Evolutionary conservation across 2,113 vertebrate species (phyloP).

Genomic region (Chloroceryle aenea): DNA sequence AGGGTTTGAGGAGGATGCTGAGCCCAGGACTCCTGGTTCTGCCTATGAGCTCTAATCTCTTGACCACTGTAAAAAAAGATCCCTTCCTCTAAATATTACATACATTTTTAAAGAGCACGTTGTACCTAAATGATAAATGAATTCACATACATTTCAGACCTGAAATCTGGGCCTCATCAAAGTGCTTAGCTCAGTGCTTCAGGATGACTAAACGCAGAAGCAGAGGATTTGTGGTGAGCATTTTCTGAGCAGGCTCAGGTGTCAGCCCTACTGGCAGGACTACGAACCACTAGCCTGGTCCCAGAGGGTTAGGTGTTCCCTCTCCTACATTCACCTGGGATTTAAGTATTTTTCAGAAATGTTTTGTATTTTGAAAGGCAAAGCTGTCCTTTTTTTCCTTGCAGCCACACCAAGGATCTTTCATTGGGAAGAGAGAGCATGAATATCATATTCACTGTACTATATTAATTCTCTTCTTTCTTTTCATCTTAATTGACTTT

Average conservation of each 20-base stretch:
- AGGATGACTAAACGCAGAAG: not conserved
- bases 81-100: not conserved
- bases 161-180: not conserved
- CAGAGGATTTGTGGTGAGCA: not conserved
- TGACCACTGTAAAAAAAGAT: not conserved
- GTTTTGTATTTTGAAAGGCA: not conserved
- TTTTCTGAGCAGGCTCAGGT: not conserved
- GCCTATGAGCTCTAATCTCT: not conserved
- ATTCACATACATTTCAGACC: not conserved
- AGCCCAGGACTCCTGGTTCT: not conserved
- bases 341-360: not conserved
- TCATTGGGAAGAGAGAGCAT: not conserved
- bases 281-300: not conserved
- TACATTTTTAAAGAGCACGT: not conserved
- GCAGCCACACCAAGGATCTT: not conserved
- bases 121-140: not conserved
- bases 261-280: not conserved
- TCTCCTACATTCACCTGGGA: not conserved
- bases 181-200: not conserved
- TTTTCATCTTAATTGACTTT: not conserved
- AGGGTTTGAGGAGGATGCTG: not conserved
- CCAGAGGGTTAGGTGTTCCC: not conserved
- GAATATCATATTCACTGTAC: not conserved
- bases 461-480: not conserved
- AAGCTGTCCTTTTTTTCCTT: not conserved